A percentile compares a stretch with the other conserved stretches of the same genome.
Evolutionary conservation across 1,140 invertebrate genomes (phyloP).

Genomic region (Bathynomus jamesi): DNA sequence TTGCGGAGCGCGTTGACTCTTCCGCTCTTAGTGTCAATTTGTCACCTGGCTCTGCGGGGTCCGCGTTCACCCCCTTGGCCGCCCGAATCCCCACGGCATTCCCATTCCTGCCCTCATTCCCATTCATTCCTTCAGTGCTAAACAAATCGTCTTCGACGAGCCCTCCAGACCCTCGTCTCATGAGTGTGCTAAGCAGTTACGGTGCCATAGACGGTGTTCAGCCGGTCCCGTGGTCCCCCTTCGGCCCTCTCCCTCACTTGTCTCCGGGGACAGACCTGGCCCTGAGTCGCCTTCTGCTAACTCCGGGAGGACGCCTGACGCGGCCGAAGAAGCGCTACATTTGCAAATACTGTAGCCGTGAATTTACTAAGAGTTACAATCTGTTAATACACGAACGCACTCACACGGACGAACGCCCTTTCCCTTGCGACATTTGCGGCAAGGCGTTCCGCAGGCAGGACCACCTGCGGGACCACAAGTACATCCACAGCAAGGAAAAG

Average conservation of each 20-base stretch:
- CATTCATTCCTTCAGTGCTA: neutral
- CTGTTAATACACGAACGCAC: no score
- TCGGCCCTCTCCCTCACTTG: constrained; percentile 4
- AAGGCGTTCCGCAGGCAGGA: constrained; percentile 59
- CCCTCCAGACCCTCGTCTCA: constrained; percentile 9
- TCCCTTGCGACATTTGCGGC: constrained; percentile 82
- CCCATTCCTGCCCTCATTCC: constrained; percentile 12
- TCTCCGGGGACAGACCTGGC: neutral
- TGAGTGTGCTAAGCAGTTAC: constrained; percentile 6
- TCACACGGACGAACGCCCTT: no score
- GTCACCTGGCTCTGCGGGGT: constrained; percentile 6
- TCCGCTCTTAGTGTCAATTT: constrained; percentile 7
- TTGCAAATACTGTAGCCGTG: constrained; percentile 91
- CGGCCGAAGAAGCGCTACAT: constrained; percentile 95
- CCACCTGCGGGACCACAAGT: constrained; percentile 44
- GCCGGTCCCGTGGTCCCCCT: constrained; percentile 7
- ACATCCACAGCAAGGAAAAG: constrained; percentile 96
- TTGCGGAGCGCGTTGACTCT: constrained; percentile 8
- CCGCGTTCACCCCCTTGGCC: constrained; percentile 13
- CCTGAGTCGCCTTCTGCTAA: constrained; percentile 7
- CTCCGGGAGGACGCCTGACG: constrained; percentile 51
- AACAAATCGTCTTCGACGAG: constrained; percentile 12
- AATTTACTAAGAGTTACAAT: constrained; percentile 97
- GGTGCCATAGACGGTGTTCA: neutral
- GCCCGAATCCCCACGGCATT: constrained; percentile 8